Conservation (phyloP, 35 echinoderm and acorn worm genomes). For the Strongylocentrotus purpuratus region DNA sequence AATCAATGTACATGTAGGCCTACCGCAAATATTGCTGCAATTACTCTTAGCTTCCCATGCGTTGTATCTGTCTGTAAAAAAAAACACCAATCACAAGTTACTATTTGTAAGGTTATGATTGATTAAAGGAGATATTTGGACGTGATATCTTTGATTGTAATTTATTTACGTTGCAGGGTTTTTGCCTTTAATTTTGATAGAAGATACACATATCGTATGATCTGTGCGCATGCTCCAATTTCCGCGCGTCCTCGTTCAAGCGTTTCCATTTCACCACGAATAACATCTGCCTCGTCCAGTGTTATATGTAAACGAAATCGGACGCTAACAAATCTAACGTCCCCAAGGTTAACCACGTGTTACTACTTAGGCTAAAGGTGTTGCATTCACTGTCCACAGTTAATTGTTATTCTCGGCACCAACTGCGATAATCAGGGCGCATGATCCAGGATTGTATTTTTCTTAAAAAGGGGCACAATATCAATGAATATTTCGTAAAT, state of each 20-base stretch:
- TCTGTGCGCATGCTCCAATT: background rate
- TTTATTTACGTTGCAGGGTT: no score
- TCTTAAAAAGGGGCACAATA: no score
- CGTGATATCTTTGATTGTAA: no score
- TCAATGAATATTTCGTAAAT: no score
- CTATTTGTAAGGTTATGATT: no score
- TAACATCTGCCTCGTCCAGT: background rate
- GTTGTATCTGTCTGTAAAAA: no score
- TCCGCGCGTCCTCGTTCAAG: background rate
- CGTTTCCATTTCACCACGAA: background rate
- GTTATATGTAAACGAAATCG: constrained; percentile 28
- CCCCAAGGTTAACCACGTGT: constrained; percentile 18
- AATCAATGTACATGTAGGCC: no score
- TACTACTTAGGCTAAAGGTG: background rate
- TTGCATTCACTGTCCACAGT: background rate
- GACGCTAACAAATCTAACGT: background rate
- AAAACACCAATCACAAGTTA: no score
- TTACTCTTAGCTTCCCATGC: no score
- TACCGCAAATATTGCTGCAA: no score
- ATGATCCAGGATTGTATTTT: no score
- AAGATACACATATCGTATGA: background rate
- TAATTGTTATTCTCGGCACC: background rate
- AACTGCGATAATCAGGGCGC: background rate
- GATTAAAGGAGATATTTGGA: no score
- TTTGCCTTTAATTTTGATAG: background rate